Conservation (phyloP, 2,113 vertebrate genomes). For the Xiphophorus couchianus region DNA sequence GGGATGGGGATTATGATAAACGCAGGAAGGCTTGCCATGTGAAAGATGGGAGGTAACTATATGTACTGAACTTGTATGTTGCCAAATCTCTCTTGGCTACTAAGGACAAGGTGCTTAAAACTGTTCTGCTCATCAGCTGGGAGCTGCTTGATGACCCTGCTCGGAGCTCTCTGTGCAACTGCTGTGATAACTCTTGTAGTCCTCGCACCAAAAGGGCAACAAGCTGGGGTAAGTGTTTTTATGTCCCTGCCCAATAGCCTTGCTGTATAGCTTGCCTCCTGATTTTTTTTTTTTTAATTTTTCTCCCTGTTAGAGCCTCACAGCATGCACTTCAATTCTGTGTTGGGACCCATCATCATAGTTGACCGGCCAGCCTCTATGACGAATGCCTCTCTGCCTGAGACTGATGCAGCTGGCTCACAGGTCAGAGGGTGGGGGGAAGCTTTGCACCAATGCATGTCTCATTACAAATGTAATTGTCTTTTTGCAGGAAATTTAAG, state of each 20-base stretch:
- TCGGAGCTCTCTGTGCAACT: slow-evolving; percentile 68
- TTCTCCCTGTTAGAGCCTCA: slow-evolving; percentile 13
- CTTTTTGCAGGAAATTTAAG: background rate
- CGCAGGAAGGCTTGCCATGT: slow-evolving; percentile 79
- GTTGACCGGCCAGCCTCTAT: slow-evolving; percentile 13
- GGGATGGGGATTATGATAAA: slow-evolving; percentile 72
- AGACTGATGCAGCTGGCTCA: background rate
- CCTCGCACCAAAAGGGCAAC: slow-evolving; percentile 36
- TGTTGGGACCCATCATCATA: slow-evolving; percentile 75
- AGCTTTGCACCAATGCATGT: background rate
- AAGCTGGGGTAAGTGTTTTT: slow-evolving; percentile 33
- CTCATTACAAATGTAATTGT: background rate
- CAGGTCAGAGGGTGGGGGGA: rapidly evolving
- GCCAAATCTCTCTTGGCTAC: too few relatives aligned
- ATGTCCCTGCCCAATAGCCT: rapidly evolving
- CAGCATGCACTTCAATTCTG: slow-evolving; percentile 38
- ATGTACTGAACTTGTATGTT: too few relatives aligned
- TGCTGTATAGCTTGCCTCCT: background rate
- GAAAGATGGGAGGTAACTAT: slow-evolving; percentile 65
- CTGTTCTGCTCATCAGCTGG: slow-evolving; percentile 56
- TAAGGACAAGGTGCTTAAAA: background rate
- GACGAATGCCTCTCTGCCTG: rapidly evolving
- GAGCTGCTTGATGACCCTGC: slow-evolving; percentile 74
- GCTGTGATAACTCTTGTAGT: slow-evolving; percentile 70
- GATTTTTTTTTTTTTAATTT: background rate